phyloP scores from a whole-genome alignment of 2,113 vertebrate genomes.

The Corydoras maculifer region DNA sequence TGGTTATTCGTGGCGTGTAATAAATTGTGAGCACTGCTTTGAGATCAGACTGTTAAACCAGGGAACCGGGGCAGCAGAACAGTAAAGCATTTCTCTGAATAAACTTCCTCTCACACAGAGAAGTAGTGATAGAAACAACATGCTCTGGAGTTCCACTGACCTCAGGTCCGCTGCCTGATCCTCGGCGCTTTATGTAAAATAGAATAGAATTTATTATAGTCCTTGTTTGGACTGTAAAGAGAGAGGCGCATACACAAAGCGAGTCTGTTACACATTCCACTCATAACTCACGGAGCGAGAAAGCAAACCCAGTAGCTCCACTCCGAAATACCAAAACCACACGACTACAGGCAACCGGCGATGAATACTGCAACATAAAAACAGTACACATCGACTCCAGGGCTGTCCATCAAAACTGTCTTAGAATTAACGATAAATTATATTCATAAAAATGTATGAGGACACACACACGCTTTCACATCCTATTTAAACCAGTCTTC shows the following conservation, averaged over 20 bases:
- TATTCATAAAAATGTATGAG: no score
- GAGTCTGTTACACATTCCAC: constrained; percentile 42
- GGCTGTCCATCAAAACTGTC: no score
- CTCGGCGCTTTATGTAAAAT: neutral
- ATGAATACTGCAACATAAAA: neutral
- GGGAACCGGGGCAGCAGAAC: constrained; percentile 8
- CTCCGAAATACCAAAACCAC: constrained; percentile 5
- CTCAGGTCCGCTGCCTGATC: neutral
- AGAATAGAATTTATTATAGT: neutral
- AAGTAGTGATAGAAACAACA: neutral
- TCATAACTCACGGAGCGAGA: constrained; percentile 34
- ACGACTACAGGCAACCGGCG: neutral
- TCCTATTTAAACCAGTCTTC: no score
- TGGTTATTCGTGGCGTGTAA: constrained; percentile 28
- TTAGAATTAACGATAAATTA: no score
- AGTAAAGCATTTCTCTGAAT: constrained; percentile 1
- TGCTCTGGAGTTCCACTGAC: neutral
- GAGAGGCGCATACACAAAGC: constrained; percentile 6
- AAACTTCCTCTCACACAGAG: neutral
- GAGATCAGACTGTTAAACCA: constrained; percentile 2
- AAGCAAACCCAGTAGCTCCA: constrained; percentile 8
- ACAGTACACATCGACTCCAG: no score
- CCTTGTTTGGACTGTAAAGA: constrained; percentile 3
- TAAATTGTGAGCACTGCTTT: constrained; percentile 11
- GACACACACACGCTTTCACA: no score